A percentile compares a stretch with the other conserved stretches of the same genome.
Evolutionary conservation across 35 echinoderm and acorn worm species (phyloP).

Genomic region (Apostichopus californicus): DNA sequence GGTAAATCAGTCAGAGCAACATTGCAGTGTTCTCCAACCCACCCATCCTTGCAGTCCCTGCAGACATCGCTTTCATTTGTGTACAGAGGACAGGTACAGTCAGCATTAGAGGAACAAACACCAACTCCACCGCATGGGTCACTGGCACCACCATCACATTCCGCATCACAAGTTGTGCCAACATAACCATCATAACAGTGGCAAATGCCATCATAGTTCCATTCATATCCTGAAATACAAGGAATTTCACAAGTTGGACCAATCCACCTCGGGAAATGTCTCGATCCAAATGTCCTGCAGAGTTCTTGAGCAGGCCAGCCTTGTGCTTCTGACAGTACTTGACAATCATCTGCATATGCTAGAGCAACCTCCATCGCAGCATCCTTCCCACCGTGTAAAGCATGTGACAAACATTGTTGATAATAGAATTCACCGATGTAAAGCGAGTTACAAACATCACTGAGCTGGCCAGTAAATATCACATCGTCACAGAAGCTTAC

Average conservation of each 20-base stretch:
- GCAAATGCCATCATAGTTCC: conserved; percentile 33
- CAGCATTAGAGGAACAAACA: conserved; percentile 51
- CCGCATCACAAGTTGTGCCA: conserved; percentile 58
- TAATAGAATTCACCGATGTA: conserved; percentile 62
- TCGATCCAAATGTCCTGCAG: conserved; percentile 63
- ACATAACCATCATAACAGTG: conserved; percentile 72
- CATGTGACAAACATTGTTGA: conserved; percentile 61
- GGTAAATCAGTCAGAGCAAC: conserved; percentile 29
- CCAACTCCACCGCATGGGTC: conserved; percentile 75
- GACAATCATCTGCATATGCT: conserved; percentile 74
- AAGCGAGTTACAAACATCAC: conserved; percentile 19
- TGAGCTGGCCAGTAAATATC: conserved; percentile 5
- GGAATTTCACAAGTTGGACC: conserved; percentile 54
- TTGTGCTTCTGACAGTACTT: conserved; percentile 7
- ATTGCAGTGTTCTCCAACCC: conserved; percentile 68
- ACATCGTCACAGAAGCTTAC: background rate
- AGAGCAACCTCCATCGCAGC: conserved; percentile 77
- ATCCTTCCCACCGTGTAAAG: conserved; percentile 9
- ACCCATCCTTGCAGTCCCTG: conserved; percentile 54
- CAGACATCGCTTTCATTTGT: conserved; percentile 49
- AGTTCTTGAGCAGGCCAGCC: conserved; percentile 59
- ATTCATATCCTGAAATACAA: conserved; percentile 56
- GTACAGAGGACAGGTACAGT: conserved; percentile 70
- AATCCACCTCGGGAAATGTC: conserved; percentile 84
- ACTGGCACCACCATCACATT: conserved; percentile 72